Percentiles rank a stretch among this genome's conserved stretches.
phyloP scores from a whole-genome alignment of 2,113 vertebrate species.

The Paraplagusia blochii region DNA sequence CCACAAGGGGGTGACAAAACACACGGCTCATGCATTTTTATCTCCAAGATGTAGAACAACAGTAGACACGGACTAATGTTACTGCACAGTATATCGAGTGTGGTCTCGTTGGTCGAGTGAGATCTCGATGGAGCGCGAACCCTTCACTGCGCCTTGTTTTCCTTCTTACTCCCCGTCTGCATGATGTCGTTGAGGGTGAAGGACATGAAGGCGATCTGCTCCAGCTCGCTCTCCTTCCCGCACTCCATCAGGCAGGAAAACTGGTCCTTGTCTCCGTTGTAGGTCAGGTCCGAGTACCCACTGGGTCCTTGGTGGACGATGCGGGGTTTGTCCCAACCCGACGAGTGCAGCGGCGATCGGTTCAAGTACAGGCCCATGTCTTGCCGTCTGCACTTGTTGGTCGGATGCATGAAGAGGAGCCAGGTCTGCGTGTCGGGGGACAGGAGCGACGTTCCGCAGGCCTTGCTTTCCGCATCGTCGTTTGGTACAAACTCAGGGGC shows the following conservation, averaged over 20 bases:
- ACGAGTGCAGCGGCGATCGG: slow-evolving; percentile 68
- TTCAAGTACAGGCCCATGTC: slow-evolving; percentile 88
- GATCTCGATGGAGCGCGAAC: slow-evolving; percentile 25
- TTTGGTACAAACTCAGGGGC: slow-evolving; percentile 57
- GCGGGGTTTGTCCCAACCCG: slow-evolving; percentile 77
- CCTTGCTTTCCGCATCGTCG: slow-evolving; percentile 52
- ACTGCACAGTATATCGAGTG: slow-evolving; percentile 48
- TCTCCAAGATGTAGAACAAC: slow-evolving; percentile 50
- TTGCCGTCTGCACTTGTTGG: slow-evolving; percentile 62
- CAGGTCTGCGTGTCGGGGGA: slow-evolving; percentile 71
- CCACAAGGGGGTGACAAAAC: slow-evolving; percentile 54
- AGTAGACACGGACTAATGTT: slow-evolving; percentile 56
- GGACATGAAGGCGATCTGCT: slow-evolving; percentile 74
- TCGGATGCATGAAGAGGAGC: slow-evolving; percentile 90
- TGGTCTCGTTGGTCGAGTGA: slow-evolving; percentile 10
- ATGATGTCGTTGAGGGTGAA: slow-evolving; percentile 70
- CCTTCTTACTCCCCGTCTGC: slow-evolving; percentile 52
- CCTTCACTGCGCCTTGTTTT: slow-evolving; percentile 49
- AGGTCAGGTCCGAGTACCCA: slow-evolving; percentile 88
- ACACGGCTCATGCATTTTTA: slow-evolving; percentile 55
- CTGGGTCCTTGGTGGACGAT: slow-evolving; percentile 81
- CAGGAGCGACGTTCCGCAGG: slow-evolving; percentile 52
- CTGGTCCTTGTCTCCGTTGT: slow-evolving; percentile 73
- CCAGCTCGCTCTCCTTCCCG: slow-evolving; percentile 73
- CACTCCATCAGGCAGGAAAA: slow-evolving; percentile 89